Base-by-base conservation (phyloP, 2,888 invertebrate genomes). In the Lampropteryx suffumata region DNA sequence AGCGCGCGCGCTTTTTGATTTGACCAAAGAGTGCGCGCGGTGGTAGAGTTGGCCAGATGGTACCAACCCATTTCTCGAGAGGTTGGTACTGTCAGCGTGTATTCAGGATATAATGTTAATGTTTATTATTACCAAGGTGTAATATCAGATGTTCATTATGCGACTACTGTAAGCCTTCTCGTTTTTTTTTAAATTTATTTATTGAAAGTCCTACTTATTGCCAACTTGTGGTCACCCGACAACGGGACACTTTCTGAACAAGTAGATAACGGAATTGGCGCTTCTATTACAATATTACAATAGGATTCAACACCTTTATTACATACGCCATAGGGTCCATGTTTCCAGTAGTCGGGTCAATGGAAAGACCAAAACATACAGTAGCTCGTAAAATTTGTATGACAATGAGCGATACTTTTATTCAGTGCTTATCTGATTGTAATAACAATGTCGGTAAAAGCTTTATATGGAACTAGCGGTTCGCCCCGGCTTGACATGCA, bases 161-260 rank as follows among this genome's bases (percentile, higher is more conserved):
- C n/a, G n/a, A n/a, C n/a, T n/a, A n/a, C n/a, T n/a, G n/a, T n/a
- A n/a, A n/a, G n/a, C n/a, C n/a, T n/a, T n/a, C n/a, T n/a, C 7
- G 24, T 6, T 32, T 17, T 24, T 24, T 24, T 24, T 24, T 6
- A 24, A 24, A n/a, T n/a, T n/a, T n/a, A n/a, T n/a, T n/a, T n/a
- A n/a, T n/a, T n/a, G n/a, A 6, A 24, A 24, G 24, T 61, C 60
- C 53, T 34, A 55, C 43, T 46, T 50, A 59, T 42, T 46, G 44
- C 29, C 32, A 64, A 61, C 48, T 44, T 50, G 57, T 69, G 58
- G 76, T 57, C 71, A 71, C 75, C 69, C 68, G 69, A 71, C 57
- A 63, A 69, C 73, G 79, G 76, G 82, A 84, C 84, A 85, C 85
- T 84, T 84, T 85, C 83, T 84, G 83, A 71, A 76, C 65, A 77